Conservation (phyloP, 1,140 invertebrate genomes). For the Drosophila rhopaloa region DNA sequence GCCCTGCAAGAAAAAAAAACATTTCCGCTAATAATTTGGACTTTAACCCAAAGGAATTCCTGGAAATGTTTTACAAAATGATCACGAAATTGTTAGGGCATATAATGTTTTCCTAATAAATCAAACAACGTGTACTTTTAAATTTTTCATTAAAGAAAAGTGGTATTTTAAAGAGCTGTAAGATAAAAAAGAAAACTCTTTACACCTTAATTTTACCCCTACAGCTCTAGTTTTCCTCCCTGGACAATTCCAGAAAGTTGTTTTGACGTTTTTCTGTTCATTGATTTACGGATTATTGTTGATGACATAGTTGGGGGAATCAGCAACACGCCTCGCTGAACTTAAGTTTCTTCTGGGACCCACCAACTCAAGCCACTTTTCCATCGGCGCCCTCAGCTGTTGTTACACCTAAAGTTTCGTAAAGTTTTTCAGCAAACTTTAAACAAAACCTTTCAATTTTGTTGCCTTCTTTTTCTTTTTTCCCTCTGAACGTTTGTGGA, state of each 20-base stretch:
- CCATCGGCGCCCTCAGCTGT: slow-evolving; percentile 47
- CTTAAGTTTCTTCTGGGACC: slow-evolving; percentile 1
- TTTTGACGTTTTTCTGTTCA: slow-evolving; percentile 60
- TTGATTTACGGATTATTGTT: slow-evolving; percentile 75
- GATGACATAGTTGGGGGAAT: slow-evolving; percentile 18
- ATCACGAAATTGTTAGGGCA: background rate
- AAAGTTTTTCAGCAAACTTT: slow-evolving; percentile 66
- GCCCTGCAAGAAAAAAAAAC: slow-evolving; percentile 35
- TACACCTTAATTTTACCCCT: background rate
- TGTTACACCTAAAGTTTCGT: slow-evolving; percentile 62
- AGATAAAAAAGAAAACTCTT: background rate
- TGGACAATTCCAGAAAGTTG: slow-evolving; percentile 38
- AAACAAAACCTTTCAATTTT: slow-evolving; percentile 60
- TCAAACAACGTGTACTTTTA: background rate
- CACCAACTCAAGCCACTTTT: slow-evolving; percentile 1
- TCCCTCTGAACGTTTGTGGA: slow-evolving; percentile 33
- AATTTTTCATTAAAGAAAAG: background rate
- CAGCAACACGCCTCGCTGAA: background rate
- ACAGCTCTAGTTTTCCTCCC: slow-evolving; percentile 34
- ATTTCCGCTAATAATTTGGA: slow-evolving; percentile 25
- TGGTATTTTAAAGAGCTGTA: background rate
- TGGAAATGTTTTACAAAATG: background rate
- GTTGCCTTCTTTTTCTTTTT: slow-evolving; percentile 10
- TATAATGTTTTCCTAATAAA: no score
- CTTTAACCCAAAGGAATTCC: background rate